Conservation (phyloP, 2,113 vertebrate species). For the Tor tambroides region DNA sequence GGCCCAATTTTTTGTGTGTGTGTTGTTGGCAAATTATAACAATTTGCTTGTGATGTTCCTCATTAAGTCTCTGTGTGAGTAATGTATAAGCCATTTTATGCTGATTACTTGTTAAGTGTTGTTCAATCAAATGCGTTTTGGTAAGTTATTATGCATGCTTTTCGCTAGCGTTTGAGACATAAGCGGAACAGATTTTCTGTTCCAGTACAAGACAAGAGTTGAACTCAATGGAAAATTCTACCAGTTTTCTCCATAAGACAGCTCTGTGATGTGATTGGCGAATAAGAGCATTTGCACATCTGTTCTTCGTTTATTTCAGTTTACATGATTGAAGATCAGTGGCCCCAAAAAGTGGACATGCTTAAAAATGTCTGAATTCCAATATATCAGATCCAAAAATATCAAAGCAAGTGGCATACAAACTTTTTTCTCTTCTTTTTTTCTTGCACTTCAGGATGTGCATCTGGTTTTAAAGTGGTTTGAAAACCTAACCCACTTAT, state of each 20-base stretch:
- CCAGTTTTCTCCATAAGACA: neutral
- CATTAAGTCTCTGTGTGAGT: neutral
- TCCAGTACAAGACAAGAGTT: neutral
- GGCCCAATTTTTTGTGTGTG: too few species aligned
- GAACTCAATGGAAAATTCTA: neutral
- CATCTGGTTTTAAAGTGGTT: neutral
- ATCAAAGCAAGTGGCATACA: neutral
- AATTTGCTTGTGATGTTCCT: neutral
- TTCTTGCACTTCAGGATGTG: neutral
- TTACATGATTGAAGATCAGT: neutral
- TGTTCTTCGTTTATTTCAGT: neutral
- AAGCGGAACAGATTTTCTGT: neutral
- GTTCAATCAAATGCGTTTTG: neutral
- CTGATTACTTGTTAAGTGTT: neutral
- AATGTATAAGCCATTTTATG: neutral
- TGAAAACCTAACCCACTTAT: neutral
- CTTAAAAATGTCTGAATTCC: neutral
- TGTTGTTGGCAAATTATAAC: neutral
- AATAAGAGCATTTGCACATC: conserved; percentile 21
- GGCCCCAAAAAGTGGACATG: neutral
- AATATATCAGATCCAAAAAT: neutral
- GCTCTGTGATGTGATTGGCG: neutral
- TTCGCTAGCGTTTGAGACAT: neutral
- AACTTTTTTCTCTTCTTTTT: neutral
- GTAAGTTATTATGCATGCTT: neutral